Base-by-base conservation (phyloP, 1,140 invertebrate species). In the Anastrepha obliqua region DNA sequence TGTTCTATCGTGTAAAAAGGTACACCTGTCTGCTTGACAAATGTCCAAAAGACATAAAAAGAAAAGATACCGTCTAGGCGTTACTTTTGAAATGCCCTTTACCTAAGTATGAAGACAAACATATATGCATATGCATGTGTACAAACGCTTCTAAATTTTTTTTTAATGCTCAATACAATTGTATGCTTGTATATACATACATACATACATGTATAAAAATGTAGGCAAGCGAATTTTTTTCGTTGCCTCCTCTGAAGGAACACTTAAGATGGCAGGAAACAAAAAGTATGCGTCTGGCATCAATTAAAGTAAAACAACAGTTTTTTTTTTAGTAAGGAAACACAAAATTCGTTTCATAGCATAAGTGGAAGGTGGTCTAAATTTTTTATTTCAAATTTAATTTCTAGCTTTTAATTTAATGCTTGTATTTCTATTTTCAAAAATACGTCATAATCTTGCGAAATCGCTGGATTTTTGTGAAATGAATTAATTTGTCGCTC, bases 401-500 rank as follows among this genome's bases (percentile, higher is more conserved):
- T 81, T 20, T 74, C 3, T 74, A 47, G 44, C 44, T 74, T 74
- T 74, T 81, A 55, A 81, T 29, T 81, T 55, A 29, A 81, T 81
- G 47, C 20, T 55, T 81, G 7, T 58, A 39, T 42, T n/a, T 67
- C 13, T 39, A 29, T 67, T 67, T 74, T 74, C 42, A 11, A 51
- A 78, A 51, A 51, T 55, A 81, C 74, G 74, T 81, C 74, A 81
- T 55, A 29, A 81, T 4, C 9, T 81, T 29, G 11, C 44, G 51
- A 81, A 81, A 67, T 8, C 17, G 74, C 74, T 81, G 74, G n/a
- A 81, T 81, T 55, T 81, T 81, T 55, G n/a, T 17, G 74, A 20
- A 51, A 81, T 55, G n/a, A 58, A 55, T 81, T 81, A 81, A 81
- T 58, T 55, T 81, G 47, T 81, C 47, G 20, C 55, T 81, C 42